Evolutionary conservation across 2,797 vertebrate genomes (phyloP).

Genomic region (Pristis pectinata): DNA sequence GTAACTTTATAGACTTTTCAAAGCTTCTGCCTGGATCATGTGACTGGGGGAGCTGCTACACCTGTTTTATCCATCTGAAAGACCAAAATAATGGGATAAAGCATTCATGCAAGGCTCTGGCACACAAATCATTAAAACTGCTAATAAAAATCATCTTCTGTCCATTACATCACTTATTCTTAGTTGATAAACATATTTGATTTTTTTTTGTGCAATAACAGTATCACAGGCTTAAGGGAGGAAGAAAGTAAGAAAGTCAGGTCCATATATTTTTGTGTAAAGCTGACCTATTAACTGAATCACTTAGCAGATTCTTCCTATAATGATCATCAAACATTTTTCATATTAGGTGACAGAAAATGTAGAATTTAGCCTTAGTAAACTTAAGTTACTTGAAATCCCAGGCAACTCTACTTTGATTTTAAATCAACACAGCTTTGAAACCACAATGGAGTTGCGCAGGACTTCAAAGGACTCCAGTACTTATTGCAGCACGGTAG

Average conservation of each 20-base stretch:
- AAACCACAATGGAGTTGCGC: constrained; percentile 5
- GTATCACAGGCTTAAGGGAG: not conserved
- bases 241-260: not conserved
- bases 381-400: too few species aligned
- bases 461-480: not conserved
- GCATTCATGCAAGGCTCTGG: not conserved
- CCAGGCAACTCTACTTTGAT: too few species aligned
- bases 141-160: not conserved
- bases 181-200: not conserved
- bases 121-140: not conserved
- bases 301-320: not conserved
- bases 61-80: not conserved
- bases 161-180: not conserved
- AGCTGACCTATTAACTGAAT: not conserved
- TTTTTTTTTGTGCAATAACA: not conserved
- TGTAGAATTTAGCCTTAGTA: too few species aligned
- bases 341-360: not conserved
- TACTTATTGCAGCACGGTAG: not conserved
- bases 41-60: not conserved
- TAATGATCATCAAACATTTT: not conserved
- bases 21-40: not conserved
- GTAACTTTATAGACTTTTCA: not conserved
- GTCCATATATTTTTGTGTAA: not conserved
- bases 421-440: not conserved
- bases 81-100: not conserved